These are phyloP conservation scores for Tetramorium parvispinum DNA, from an alignment of 1,140 invertebrate genomes.

Conservation along the genomic window DNA sequence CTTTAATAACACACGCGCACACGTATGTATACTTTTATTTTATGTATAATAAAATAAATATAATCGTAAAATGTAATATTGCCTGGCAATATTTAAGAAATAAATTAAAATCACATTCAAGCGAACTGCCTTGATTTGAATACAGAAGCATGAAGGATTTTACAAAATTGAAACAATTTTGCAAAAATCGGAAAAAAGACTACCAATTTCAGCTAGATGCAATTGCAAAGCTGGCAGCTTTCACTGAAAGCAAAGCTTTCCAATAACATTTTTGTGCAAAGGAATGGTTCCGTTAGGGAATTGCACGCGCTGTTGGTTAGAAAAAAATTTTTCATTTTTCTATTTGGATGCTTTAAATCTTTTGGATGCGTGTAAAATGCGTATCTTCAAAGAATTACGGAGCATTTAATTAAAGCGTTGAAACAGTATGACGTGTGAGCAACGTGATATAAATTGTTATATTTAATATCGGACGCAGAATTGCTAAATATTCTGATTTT, in stretches of 20 bases:
- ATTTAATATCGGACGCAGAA: not conserved
- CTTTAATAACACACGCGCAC: too few species aligned
- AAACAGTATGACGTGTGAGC: not conserved
- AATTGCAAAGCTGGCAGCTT: constrained; percentile 36
- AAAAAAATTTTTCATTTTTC: constrained; percentile 40
- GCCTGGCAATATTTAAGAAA: not conserved
- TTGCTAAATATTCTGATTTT: constrained; percentile 19
- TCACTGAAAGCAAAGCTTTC: constrained; percentile 36
- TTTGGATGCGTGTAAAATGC: not conserved
- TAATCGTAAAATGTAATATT: not conserved
- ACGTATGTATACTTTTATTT: too few species aligned
- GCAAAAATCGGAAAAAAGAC: constrained; percentile 40
- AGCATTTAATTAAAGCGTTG: constrained; percentile 3
- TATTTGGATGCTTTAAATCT: constrained; percentile 29
- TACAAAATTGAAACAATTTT: constrained; percentile 22
- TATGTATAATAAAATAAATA: not conserved
- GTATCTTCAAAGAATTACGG: constrained; percentile 5
- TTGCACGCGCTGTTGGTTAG: constrained; percentile 17
- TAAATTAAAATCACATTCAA: not conserved
- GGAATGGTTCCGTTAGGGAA: constrained; percentile 23
- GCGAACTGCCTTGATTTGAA: not conserved
- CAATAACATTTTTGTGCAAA: constrained; percentile 54
- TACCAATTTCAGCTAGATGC: constrained; percentile 14
- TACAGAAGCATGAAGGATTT: not conserved
- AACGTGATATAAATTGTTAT: constrained; percentile 10